Conservation (phyloP, 2,888 invertebrate species). For the Imbricaverruca yamaguchii region DNA sequence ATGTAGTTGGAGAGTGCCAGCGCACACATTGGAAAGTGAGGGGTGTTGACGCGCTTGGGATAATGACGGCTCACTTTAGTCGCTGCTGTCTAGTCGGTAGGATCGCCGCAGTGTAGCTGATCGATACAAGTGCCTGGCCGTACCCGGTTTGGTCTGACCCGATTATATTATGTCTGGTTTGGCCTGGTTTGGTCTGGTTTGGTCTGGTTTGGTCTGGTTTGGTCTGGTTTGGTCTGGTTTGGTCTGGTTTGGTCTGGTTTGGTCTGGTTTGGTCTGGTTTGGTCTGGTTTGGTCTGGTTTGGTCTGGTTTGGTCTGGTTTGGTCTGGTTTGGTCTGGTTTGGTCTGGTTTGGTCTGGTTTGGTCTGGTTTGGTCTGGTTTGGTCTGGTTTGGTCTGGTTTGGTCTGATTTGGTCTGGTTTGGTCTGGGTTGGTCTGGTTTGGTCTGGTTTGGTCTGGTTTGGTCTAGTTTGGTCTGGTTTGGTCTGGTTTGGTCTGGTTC, state of each 20-base stretch:
- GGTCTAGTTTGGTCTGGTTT: not conserved
- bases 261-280: not conserved
- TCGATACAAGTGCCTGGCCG: too few species aligned
- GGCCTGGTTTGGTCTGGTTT: constrained; percentile 1
- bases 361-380: too few species aligned
- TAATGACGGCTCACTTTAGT: too few species aligned
- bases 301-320: too few species aligned
- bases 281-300: not conserved
- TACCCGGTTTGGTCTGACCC: too few species aligned
- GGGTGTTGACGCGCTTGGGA: too few species aligned
- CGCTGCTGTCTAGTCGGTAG: too few species aligned
- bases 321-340: too few species aligned
- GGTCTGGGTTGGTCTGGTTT: not conserved
- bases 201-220: not conserved
- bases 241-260: not conserved
- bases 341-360: not conserved
- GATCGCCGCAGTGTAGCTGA: too few species aligned
- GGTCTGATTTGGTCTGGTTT: not conserved
- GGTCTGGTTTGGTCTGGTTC: not conserved
- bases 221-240: not conserved
- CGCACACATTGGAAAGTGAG: too few species aligned
- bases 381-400: not conserved
- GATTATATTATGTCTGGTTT: not conserved
- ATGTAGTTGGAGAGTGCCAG: too few species aligned
- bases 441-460: not conserved